Evolutionary conservation across 1,140 invertebrate genomes (phyloP), one percentile per base, ranked within the genome.

Genomic region (Spodoptera frugiperda): DNA sequence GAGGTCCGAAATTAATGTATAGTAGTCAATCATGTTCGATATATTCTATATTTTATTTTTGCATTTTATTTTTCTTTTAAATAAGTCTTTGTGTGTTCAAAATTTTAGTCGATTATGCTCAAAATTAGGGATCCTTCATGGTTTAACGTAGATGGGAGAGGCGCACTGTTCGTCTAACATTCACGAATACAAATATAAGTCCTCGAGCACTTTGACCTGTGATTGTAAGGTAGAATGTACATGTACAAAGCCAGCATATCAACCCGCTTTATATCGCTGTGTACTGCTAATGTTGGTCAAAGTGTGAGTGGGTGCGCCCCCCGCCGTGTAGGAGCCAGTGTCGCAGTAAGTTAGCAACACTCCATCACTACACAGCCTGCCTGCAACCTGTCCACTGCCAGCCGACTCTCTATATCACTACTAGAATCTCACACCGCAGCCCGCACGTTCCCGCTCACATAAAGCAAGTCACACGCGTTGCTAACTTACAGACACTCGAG

Each of bases 61-160:
- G 54, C 54, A 59, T 57, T 70, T 72, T 72, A 12, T 3, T 53
- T 61, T 59, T 59, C 49, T 54, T 72, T 59, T 30, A 33, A n/a
- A 48, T 73, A 73, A 73, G 55, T 61, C 39, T 55, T 57, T n/a
- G 68, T 73, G 71, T 73, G 71, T 73, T 73, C 71, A 73, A 73
- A 73, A 73, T 61, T 73, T 59, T 73, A 61, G 71, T 73, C 71
- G 55, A 25, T 73, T 73, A 67, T 67, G 71, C 71, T 73, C 71
- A 73, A 73, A 73, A 73, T 59, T 61, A 48, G 55, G 71, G 71
- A 59, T 73, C 55, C 14, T 59, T 61, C 53, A 57, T 57, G 44
- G 44, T 73, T 73, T 73, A 46, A 61, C 49, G 55, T 57, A 73
- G 25, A 33, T 48, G 55, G 54, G 54, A 15, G 4, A 2, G 17